Conservation (phyloP, 2,113 vertebrate species). For the Melierax canorus region DNA sequence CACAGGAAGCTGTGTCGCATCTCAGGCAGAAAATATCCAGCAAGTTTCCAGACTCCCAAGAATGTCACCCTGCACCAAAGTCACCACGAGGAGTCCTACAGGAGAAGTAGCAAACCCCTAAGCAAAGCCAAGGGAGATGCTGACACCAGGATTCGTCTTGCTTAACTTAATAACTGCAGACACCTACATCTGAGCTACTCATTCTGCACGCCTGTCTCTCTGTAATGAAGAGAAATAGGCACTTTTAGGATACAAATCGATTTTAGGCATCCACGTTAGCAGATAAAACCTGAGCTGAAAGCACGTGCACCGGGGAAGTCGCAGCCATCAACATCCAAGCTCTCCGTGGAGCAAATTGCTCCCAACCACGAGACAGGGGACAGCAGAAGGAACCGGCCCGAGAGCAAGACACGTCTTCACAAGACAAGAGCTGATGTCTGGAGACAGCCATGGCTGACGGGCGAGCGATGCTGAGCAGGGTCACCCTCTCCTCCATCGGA, state of each 20-base stretch:
- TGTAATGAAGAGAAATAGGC: slow-evolving; percentile 45
- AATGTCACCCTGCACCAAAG: not conserved
- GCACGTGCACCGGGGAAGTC: accelerated
- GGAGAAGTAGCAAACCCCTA: not conserved
- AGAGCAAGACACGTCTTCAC: not conserved
- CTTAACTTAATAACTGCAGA: slow-evolving; percentile 42
- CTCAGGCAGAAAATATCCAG: not conserved
- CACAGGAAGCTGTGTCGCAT: accelerated
- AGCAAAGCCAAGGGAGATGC: slow-evolving; percentile 2
- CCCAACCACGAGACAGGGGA: not conserved
- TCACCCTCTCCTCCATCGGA: not conserved
- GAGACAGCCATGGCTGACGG: not conserved
- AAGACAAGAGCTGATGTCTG: not conserved
- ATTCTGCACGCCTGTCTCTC: not conserved
- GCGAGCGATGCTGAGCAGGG: accelerated
- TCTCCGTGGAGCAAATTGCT: not conserved
- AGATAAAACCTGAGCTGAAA: not conserved
- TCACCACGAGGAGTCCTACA: not conserved
- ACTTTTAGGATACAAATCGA: not conserved
- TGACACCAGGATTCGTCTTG: not conserved
- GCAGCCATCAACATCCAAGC: accelerated
- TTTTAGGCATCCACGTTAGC: accelerated
- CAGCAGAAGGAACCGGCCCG: not conserved
- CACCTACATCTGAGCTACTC: slow-evolving; percentile 41
- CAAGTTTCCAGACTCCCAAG: not conserved